Evolutionary conservation across 2,797 vertebrate genomes (phyloP).

Genomic region (Alfaro cultratus): DNA sequence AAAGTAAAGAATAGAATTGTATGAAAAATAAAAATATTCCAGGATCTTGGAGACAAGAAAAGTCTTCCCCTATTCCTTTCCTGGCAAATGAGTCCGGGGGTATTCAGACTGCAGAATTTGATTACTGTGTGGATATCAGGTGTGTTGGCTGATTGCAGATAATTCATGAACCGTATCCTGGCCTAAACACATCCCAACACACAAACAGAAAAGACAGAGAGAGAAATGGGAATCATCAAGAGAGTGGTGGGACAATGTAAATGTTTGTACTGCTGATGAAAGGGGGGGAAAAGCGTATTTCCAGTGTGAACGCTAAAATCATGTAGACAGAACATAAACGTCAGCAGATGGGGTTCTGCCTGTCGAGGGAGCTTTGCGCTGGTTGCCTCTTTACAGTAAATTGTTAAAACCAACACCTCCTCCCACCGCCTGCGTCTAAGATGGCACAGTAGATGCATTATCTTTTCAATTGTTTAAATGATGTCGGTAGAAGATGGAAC

Average conservation of each 20-base stretch:
- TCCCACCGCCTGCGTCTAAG: neutral
- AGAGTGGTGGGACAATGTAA: neutral
- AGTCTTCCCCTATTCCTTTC: neutral
- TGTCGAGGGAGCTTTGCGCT: constrained; percentile 1
- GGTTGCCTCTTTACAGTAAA: constrained; percentile 4
- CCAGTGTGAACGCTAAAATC: neutral
- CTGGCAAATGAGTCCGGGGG: neutral
- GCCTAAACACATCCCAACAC: neutral
- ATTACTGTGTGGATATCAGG: neutral
- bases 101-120: constrained; percentile 1
- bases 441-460: neutral
- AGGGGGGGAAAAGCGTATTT: neutral
- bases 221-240: neutral
- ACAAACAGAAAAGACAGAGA: neutral
- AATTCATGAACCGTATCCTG: neutral
- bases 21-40: neutral
- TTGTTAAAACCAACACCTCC: constrained; percentile 7
- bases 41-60: neutral
- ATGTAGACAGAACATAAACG: neutral
- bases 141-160: constrained; percentile 6
- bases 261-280: neutral
- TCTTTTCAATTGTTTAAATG: constrained; percentile 61
- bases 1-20: neutral
- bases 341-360: neutral
- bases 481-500: constrained; percentile 54